Evolutionary conservation across 2,113 vertebrate species (phyloP), one percentile per base, ranked within the genome.

Genomic region (Anser cygnoides): DNA sequence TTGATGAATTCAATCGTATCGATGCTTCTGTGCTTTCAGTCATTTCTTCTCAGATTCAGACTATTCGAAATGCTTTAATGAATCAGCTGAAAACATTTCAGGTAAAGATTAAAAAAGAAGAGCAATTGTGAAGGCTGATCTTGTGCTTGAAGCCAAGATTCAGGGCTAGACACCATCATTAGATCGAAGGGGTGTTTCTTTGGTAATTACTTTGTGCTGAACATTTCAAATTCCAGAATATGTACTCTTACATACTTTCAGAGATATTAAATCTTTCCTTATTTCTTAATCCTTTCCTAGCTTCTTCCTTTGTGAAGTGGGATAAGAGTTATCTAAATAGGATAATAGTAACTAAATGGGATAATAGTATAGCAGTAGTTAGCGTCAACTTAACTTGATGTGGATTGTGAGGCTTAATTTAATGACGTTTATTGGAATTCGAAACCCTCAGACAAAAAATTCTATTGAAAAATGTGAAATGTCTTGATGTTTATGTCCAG

Each of bases 1-100:
- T 99, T 61, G 99, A 99, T 75, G 99, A 99, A 95, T 99, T 99
- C 88, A 99, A 99, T 93, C 99, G 99, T 7, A 99, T 99, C 0
- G 99, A 99, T 2, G 99, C 99, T 50, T 99, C 99, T 0, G 99
- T 99, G 92, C 98, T 99, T n/a, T 99, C 99, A 6, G 99, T 99
- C 68, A 99, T 99, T 97, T 99, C 99, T 4, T 99, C 99, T 25
- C 99, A 99, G 98, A 99, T 99, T 90, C 99, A 99, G 95, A 99
- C 98, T 0, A 99, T 99, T 89, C 98, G 99, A 39, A 99, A 98
- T 1, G 99, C 99, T 73, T 98, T 99, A 84, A 99, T 99, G 71
- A 98, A 99, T 81, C 97, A 98, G 19, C 92, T 98, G 33, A 98
- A 98, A 96, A 98, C 66, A 8, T 99, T 99, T 97, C 98, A 99